A percentile compares a stretch with the other conserved stretches of the same genome.
Evolutionary conservation across 2,888 invertebrate species (phyloP).

Genomic region (Agrochola macilenta): DNA sequence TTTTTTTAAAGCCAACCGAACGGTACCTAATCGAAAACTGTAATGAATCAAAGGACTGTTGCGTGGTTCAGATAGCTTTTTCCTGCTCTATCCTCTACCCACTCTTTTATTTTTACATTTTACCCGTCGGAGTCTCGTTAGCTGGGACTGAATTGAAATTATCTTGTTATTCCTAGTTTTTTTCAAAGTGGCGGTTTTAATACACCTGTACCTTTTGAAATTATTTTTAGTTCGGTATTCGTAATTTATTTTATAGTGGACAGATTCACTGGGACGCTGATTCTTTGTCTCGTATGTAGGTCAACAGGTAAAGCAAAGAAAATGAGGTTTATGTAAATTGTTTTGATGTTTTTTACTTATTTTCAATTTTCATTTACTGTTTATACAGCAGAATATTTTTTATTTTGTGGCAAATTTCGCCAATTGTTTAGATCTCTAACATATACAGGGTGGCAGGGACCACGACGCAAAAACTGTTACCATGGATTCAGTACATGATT

Average conservation of each 20-base stretch:
- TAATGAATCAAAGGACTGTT: constrained; percentile 89
- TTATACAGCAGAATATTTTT: neutral
- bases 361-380: constrained; percentile 7
- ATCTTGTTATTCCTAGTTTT: constrained; percentile 79
- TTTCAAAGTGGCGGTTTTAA: constrained; percentile 62
- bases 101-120: constrained; percentile 80
- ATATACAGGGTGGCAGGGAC: no score
- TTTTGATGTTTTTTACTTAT: constrained; percentile 18
- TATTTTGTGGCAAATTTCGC: fast-evolving
- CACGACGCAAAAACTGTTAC: no score
- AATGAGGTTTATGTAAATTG: constrained; percentile 37
- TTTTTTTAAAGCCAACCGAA: constrained; percentile 74
- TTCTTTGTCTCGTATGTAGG: constrained; percentile 23
- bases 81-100: constrained; percentile 63
- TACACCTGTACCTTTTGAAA: constrained; percentile 44
- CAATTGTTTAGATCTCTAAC: neutral
- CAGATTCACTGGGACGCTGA: neutral
- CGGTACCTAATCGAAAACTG: constrained; percentile 87
- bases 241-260: constrained; percentile 12
- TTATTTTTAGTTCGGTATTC: constrained; percentile 28
- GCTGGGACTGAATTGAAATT: constrained; percentile 82
- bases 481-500: no score
- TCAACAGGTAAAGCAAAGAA: constrained; percentile 30
- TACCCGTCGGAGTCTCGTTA: constrained; percentile 82
- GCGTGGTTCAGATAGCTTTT: constrained; percentile 82